Base-by-base conservation (phyloP, 2,888 invertebrate genomes). In the Amphipoea lucens region DNA sequence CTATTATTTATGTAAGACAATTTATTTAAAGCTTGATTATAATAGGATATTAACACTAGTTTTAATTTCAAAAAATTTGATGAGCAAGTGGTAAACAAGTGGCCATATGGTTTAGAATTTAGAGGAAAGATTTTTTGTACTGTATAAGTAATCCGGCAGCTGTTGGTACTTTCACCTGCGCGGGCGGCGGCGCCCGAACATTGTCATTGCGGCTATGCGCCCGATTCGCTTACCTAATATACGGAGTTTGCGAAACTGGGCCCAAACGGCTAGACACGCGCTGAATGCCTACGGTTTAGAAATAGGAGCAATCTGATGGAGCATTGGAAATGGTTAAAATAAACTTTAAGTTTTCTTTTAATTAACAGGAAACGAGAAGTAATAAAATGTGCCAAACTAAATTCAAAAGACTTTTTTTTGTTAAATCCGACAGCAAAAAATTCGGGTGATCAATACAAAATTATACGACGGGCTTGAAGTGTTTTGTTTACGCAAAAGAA, bases 151-250 rank as follows among this genome's bases (percentile, higher is more conserved):
- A 93, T 93, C 89, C 90, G 89, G 89, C 89, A 90, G 90, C 88
- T 87, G 89, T 90, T 91, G 91, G 93, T 94, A 96, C 96, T 96
- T 96, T 96, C 96, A 96, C 95, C 94, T 89, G 87, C 90, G 86
- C 91, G 80, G 88, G 88, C 90, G 88, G 88, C 90, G 90, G 90
- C 92, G 92, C 90, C 92, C 90, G 92, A 93, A 94, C 94, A 95
- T 95, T 96, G 94, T 95, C 94, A 94, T 92, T 94, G 93, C 93
- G 91, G 90, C 91, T 92, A 91, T 91, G 92, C 92, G 93, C 93
- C 93, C 92, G 92, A 94, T 94, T 92, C 94, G 94, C 94, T 96
- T 96, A 94, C 95, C 95, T 95, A 96, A 95, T 93, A 93, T 92
- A 92, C 91, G 83, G 82, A 89, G 93, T 94, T 96, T 96, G 95